These are phyloP conservation scores for Trogon surrucura DNA, from an alignment of 2,113 vertebrate species.

Conservation along the genomic window DNA sequence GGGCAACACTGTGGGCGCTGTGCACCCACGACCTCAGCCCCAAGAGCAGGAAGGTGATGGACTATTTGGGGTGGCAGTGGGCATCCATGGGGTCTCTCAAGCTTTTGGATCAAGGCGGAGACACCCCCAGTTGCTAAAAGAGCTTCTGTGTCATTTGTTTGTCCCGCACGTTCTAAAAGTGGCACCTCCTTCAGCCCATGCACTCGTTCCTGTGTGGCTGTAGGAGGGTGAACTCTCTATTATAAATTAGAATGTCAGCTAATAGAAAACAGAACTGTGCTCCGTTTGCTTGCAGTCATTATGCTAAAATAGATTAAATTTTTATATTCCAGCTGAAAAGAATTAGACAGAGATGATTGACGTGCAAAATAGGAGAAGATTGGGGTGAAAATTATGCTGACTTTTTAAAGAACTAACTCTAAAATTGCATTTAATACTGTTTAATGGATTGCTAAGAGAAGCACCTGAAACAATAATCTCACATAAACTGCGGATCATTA, in stretches of 20 bases:
- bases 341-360: slow-evolving; percentile 23
- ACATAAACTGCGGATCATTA: neutral
- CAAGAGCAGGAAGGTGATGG: neutral
- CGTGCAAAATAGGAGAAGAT: neutral
- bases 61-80: neutral
- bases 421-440: slow-evolving; percentile 19
- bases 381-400: neutral
- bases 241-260: neutral
- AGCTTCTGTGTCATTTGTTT: neutral
- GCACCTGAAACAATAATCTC: slow-evolving; percentile 9
- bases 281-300: neutral
- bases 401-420: neutral
- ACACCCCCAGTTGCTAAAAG: neutral
- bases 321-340: slow-evolving; percentile 42
- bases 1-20: neutral
- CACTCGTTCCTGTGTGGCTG: rapidly evolving
- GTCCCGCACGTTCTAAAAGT: neutral
- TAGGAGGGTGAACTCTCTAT: neutral
- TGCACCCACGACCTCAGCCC: neutral
- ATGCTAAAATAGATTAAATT: neutral
- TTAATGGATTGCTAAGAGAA: slow-evolving; percentile 13
- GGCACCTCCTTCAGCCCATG: neutral
- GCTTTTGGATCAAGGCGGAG: neutral
- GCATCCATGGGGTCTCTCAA: neutral
- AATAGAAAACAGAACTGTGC: neutral